Evolutionary conservation across 2,888 invertebrate species (phyloP).

Genomic region (Sinhomidia bicolor): DNA sequence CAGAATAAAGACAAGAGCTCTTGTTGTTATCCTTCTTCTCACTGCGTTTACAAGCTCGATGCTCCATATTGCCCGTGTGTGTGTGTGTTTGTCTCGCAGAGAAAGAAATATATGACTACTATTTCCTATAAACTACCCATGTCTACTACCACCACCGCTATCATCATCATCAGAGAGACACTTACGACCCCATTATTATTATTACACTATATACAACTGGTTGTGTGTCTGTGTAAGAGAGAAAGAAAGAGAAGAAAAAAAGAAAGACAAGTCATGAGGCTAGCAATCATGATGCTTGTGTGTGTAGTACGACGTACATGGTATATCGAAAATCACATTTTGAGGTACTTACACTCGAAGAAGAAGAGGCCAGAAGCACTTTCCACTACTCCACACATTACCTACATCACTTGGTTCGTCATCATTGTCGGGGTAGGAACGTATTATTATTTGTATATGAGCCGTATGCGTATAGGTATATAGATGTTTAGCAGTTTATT

Average conservation of each 20-base stretch:
- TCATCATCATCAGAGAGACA: conserved; percentile 57
- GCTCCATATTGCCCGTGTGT: background rate
- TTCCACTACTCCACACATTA: background rate
- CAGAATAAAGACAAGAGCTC: conserved; percentile 19
- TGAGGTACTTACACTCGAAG: conserved; percentile 15
- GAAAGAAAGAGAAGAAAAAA: background rate
- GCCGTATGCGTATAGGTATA: no score
- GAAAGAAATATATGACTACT: no score
- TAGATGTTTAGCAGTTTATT: background rate
- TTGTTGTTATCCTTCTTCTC: conserved; percentile 7
- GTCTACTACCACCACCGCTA: background rate
- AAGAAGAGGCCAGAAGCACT: conserved; percentile 3
- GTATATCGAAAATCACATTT: conserved; percentile 51
- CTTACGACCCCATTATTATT: conserved; percentile 59
- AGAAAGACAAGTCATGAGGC: background rate
- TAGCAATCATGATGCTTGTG: conserved; percentile 41
- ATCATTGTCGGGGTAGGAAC: background rate
- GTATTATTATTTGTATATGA: no score
- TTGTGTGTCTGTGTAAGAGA: background rate
- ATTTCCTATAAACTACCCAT: no score
- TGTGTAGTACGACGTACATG: background rate
- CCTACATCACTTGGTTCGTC: background rate
- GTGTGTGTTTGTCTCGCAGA: background rate
- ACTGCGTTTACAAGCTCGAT: background rate
- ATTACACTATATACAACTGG: background rate